Percentiles rank a stretch among this genome's conserved stretches.
Conservation (phyloP, 1,140 invertebrate species). For the Steinernema khuongi region DNA sequence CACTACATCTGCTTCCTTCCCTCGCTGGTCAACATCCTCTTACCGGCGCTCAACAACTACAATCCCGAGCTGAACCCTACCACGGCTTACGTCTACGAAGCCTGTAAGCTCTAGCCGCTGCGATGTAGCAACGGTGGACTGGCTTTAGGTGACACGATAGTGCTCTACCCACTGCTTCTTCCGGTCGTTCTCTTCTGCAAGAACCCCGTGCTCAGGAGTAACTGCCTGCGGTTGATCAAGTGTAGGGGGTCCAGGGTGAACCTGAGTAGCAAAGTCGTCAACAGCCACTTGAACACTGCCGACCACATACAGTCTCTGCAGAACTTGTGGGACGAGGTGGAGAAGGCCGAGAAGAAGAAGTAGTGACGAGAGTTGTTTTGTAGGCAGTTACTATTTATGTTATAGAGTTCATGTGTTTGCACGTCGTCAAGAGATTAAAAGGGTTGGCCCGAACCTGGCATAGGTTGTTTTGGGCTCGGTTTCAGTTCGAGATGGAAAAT, state of each 20-base stretch:
- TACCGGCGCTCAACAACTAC: neutral
- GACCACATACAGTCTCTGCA: neutral
- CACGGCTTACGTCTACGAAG: neutral
- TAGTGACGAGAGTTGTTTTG: too few relatives aligned
- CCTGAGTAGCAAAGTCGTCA: neutral
- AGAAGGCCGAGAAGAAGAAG: too few relatives aligned
- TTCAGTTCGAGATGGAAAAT: too few relatives aligned
- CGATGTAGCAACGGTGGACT: neutral
- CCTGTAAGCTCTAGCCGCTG: neutral
- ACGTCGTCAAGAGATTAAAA: too few relatives aligned
- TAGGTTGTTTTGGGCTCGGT: too few relatives aligned
- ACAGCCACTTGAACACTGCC: neutral
- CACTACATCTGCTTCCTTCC: constrained; percentile 6
- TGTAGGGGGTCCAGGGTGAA: neutral
- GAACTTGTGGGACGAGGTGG: neutral
- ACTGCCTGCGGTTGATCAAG: neutral
- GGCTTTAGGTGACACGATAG: neutral
- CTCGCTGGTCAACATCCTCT: neutral
- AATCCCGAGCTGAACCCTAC: neutral
- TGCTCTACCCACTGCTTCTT: neutral
- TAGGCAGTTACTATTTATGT: too few relatives aligned
- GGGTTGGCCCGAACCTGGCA: too few relatives aligned
- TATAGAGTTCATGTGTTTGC: too few relatives aligned
- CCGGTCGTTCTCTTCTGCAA: neutral
- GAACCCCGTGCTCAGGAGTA: neutral